Evolutionary conservation across 1,140 invertebrate species (phyloP), one percentile per base, ranked within the genome.

Genomic region (Drosophila quadrilineata): DNA sequence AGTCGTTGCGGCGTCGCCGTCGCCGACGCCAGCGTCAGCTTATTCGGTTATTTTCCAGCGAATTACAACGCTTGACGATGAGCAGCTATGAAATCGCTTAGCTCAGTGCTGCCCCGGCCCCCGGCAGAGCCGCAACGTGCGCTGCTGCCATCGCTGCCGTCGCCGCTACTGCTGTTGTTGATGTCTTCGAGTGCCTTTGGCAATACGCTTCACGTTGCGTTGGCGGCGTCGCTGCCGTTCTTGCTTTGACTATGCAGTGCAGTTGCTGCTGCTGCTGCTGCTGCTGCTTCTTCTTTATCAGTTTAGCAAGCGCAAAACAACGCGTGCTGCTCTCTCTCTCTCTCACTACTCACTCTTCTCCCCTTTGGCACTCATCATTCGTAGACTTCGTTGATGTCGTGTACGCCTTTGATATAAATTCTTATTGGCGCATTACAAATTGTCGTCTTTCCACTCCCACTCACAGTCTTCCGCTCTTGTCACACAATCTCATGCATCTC

Each of bases 341-440:
- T 4, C 14, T 14, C 3, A 31, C 29, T 26, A 12, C 9, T 3
- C 2, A 17, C 16, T 29, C 16, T 6, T 3, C 1, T 22, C 9
- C 19, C 3, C 3, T 60, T 53, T 67, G 45, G 12, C 43, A 22
- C 41, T 48, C n/a, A n/a, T n/a, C n/a, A n/a, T n/a, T n/a, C n/a
- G n/a, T n/a, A n/a, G n/a, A n/a, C n/a, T n/a, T n/a, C 52, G 64
- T 50, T 43, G 52, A 53, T 28, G 43, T 62, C 45, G 49, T 49
- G 53, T 50, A 40, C 58, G 74, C 71, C 58, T 64, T 85, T 85
- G 74, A 85, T 85, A 85, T 85, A 85, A 85, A 85, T 85, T 85
- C 79, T 85, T 85, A 85, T 85, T 85, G 79, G 79, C 79, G 79
- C 79, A 85, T 85, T 85, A 85, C 79, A 85, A 85, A 86, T 85